phyloP scores from a whole-genome alignment of 2,888 invertebrate genomes.

The Tortrix viridana region DNA sequence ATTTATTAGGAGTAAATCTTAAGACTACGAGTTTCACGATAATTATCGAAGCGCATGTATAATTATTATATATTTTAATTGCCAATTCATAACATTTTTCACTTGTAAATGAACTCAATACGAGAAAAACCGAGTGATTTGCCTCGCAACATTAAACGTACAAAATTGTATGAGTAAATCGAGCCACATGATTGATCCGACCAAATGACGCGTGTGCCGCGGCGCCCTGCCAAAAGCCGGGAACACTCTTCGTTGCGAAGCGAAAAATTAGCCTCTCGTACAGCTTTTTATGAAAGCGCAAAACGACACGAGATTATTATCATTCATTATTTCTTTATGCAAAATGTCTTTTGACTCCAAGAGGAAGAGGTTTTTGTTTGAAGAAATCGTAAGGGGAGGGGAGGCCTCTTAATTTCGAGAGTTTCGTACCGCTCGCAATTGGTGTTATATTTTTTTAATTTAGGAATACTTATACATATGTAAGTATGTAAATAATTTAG shows the following conservation, averaged over 20 bases:
- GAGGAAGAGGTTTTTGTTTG: constrained; percentile 7
- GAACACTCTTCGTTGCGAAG: constrained; percentile 33
- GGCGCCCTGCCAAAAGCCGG: constrained; percentile 42
- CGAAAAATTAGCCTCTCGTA: constrained; percentile 20
- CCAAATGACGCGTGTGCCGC: constrained; percentile 53
- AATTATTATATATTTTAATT: constrained; percentile 8
- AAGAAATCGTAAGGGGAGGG: constrained; percentile 12
- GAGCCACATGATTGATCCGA: constrained; percentile 58
- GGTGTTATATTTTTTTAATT: not conserved
- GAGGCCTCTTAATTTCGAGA: constrained; percentile 6
- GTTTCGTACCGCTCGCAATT: not conserved
- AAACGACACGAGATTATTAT: constrained; percentile 20
- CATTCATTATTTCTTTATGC: constrained; percentile 24
- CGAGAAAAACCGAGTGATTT: constrained; percentile 46
- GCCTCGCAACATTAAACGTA: constrained; percentile 57
- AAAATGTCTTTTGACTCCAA: constrained; percentile 13
- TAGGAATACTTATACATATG: too few species aligned
- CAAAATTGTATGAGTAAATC: constrained; percentile 54
- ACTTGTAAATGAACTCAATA: constrained; percentile 34
- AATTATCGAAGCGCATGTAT: too few species aligned
- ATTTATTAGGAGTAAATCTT: too few species aligned
- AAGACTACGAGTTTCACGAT: too few species aligned
- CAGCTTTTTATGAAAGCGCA: constrained; percentile 21
- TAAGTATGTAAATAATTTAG: too few species aligned
- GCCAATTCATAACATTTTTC: constrained; percentile 17